phyloP scores from a whole-genome alignment of 2,797 vertebrate species.

The Ambastaia sidthimunki region DNA sequence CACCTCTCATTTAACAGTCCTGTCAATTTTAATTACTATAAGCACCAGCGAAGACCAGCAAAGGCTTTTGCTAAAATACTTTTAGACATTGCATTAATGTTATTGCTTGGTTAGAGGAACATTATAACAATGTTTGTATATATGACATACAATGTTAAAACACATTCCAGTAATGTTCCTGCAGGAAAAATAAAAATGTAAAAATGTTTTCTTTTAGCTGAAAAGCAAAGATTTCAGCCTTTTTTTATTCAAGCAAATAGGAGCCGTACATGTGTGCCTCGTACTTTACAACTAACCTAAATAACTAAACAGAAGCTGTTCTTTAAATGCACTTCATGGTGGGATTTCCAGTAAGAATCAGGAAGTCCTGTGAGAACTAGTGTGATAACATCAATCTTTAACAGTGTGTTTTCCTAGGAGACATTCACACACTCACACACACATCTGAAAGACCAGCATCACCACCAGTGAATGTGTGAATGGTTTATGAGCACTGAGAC shows the following conservation, averaged over 20 bases:
- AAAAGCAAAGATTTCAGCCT: neutral
- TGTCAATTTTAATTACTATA: too few species aligned
- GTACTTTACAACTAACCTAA: neutral
- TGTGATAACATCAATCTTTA: constrained; percentile 16
- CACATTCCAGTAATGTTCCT: too few species aligned
- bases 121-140: too few species aligned
- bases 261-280: neutral
- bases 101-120: too few species aligned
- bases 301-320: constrained; percentile 1
- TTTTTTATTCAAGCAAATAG: neutral
- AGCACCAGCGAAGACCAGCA: too few species aligned
- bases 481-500: constrained; percentile 41
- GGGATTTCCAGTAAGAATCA: constrained; percentile 8
- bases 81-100: too few species aligned
- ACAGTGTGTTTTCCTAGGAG: constrained; percentile 18
- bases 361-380: neutral
- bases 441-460: constrained; percentile 2
- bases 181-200: too few species aligned
- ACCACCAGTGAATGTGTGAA: constrained; percentile 27
- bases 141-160: too few species aligned
- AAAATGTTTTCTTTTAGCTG: too few species aligned
- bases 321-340: constrained; percentile 18
- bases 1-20: too few species aligned
- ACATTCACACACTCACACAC: neutral
- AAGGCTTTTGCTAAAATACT: too few species aligned